Evolutionary conservation across 2,888 invertebrate species (phyloP), one percentile per base, ranked within the genome.

Genomic region (Papilio protenor): DNA sequence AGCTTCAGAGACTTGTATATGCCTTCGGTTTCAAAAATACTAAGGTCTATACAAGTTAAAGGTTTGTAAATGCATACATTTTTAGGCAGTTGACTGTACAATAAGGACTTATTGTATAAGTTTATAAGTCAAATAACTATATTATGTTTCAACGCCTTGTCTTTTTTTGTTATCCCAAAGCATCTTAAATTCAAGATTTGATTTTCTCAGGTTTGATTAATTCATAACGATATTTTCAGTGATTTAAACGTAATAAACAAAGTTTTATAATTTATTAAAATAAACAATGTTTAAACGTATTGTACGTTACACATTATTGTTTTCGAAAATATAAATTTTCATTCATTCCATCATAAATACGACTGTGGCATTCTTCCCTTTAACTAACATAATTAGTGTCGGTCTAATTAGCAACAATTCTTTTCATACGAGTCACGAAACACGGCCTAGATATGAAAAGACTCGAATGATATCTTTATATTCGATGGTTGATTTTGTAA

Each of bases 341-440:
- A 40, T 64, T 64, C 18, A 66, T 64, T 40, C 10, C 33, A 40
- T 40, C 33, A 18, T 64, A 27, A 55, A 55, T 66, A 11, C 66
- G 16, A 66, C 40, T 11, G 33, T 66, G 23, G 23, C 18, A 33
- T 64, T 66, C 66, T 64, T 21, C 12, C 27, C 27, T 23, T 61
- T 27, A 61, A 27, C 14, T 40, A 66, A 66, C 40, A 33, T 66
- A 66, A 66, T 66, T 66, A 66, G n/a, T 33, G 66, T n/a, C 40
- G 40, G 14, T 33, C 64, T 66, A 66, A 66, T 66, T 66, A 66
- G n/a, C 66, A n/a, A 40, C 66, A 66, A 33, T 66, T 66, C 66
- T 66, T 66, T 66, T 66, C 66, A 66, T 66, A n/a, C 40, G 66
- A 40, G 40, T 66, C 14, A 40, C 40, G 40, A 66, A 66, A 40